A percentile compares a stretch with the other conserved stretches of the same genome.
These are phyloP conservation scores for Drosophila sturtevanti DNA, from an alignment of 1,140 invertebrate species.

Conservation along the genomic window DNA sequence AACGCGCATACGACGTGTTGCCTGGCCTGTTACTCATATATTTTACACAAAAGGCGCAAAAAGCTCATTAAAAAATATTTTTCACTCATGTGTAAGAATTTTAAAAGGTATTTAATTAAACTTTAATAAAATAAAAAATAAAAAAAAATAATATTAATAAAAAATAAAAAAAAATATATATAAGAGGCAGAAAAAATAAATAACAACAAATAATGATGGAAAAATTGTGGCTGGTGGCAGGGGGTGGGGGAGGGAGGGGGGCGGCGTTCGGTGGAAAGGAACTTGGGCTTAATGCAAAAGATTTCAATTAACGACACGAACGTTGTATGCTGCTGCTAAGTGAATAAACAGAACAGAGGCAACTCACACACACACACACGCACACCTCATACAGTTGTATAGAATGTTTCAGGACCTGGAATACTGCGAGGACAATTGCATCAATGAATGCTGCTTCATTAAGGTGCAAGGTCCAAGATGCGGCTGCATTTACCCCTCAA, in stretches of 20 bases:
- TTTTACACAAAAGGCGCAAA: constrained; percentile 57
- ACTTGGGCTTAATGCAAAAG: constrained; percentile 67
- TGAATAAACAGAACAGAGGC: constrained; percentile 62
- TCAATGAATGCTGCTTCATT: constrained; percentile 74
- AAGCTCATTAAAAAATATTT: constrained; percentile 80
- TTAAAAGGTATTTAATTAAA: constrained; percentile 80
- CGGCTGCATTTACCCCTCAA: constrained; percentile 28
- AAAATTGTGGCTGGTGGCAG: neutral
- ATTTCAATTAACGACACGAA: constrained; percentile 74
- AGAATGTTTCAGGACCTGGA: constrained; percentile 5
- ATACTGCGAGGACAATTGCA: constrained; percentile 28
- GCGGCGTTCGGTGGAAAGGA: neutral
- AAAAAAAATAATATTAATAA: neutral
- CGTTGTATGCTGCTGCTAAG: constrained; percentile 52
- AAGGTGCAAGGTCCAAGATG: constrained; percentile 42
- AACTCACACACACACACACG: too few species aligned
- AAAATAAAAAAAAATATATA: too few species aligned
- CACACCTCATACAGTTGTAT: too few species aligned
- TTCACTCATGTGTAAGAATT: constrained; percentile 66
- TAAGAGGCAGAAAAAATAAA: constrained; percentile 49
- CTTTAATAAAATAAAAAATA: constrained; percentile 69
- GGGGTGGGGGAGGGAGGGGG: neutral
- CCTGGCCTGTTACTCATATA: constrained; percentile 19
- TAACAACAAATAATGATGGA: constrained; percentile 11
- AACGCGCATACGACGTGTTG: constrained; percentile 51